Percentiles rank a stretch among this genome's conserved stretches.
phyloP scores from a whole-genome alignment of 2,888 invertebrate genomes.

The Ceramica pisi region DNA sequence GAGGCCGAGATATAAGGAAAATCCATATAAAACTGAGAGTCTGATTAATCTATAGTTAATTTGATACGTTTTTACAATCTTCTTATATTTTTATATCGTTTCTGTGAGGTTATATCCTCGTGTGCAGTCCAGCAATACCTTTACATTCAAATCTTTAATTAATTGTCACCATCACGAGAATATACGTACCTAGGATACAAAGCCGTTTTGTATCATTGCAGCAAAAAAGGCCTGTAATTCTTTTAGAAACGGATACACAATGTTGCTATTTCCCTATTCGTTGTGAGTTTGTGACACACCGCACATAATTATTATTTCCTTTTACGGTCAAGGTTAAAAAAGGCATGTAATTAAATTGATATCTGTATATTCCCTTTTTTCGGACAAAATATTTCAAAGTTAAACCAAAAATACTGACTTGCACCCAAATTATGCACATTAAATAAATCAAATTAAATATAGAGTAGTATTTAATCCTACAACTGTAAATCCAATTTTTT shows the following conservation, averaged over 20 bases:
- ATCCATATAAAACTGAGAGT: background rate
- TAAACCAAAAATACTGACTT: no score
- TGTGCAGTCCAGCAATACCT: background rate
- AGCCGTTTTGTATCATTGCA: background rate
- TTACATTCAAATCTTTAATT: no score
- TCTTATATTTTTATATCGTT: background rate
- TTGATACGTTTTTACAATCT: conserved; percentile 3
- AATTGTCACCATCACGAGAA: no score
- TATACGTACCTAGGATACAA: background rate
- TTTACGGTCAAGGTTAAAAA: conserved; percentile 16
- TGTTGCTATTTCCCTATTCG: background rate
- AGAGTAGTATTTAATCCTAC: no score
- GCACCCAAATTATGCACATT: no score
- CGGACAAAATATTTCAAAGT: no score
- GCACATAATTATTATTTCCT: background rate
- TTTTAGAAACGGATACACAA: background rate
- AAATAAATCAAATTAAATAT: no score
- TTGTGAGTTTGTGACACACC: background rate
- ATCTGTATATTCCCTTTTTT: no score
- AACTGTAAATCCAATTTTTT: no score
- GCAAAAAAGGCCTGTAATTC: conserved; percentile 8
- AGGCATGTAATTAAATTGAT: no score
- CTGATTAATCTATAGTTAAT: background rate
- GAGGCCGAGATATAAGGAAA: background rate
- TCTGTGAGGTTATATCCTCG: background rate